These are phyloP conservation scores for Cremastobaeus sp. DNA, from an alignment of 2,888 invertebrate species.

Conservation along the genomic window DNA sequence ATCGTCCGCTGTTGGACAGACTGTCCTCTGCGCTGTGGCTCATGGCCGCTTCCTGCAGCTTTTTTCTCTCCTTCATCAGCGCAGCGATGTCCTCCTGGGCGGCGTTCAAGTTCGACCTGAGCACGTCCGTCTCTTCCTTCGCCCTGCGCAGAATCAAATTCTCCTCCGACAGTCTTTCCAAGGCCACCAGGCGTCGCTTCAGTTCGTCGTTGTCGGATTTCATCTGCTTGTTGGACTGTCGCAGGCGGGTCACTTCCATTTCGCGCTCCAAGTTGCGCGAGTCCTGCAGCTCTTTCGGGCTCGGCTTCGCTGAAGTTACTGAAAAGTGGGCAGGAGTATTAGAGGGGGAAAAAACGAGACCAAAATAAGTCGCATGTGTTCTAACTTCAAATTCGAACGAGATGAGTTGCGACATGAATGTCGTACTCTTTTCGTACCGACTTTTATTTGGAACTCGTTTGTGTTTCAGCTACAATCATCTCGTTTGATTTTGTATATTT, in stretches of 20 bases:
- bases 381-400: too few relatives aligned
- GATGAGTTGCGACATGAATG: too few relatives aligned
- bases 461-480: too few relatives aligned
- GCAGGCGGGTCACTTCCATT: slow-evolving; percentile 78
- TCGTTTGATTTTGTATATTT: too few relatives aligned
- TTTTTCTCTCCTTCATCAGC: slow-evolving; percentile 86
- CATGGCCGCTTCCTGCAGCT: slow-evolving; percentile 84
- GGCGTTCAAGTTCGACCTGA: slow-evolving; percentile 82
- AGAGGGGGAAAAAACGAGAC: too few relatives aligned
- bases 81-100: slow-evolving; percentile 87
- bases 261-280: slow-evolving; percentile 76
- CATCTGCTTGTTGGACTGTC: slow-evolving; percentile 80
- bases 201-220: slow-evolving; percentile 83
- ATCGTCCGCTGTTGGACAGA: slow-evolving; percentile 75
- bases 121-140: slow-evolving; percentile 82
- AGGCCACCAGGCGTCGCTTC: slow-evolving; percentile 81
- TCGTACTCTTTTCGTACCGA: too few relatives aligned
- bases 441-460: too few relatives aligned
- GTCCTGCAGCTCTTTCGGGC: slow-evolving; percentile 60
- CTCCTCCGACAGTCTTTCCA: slow-evolving; percentile 82
- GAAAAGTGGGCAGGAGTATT: too few relatives aligned
- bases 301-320: slow-evolving; percentile 65
- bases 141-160: slow-evolving; percentile 80
- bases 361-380: too few relatives aligned
- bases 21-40: slow-evolving; percentile 78